Conservation (phyloP, 2,888 invertebrate genomes). For the Calephelis perditalis region DNA sequence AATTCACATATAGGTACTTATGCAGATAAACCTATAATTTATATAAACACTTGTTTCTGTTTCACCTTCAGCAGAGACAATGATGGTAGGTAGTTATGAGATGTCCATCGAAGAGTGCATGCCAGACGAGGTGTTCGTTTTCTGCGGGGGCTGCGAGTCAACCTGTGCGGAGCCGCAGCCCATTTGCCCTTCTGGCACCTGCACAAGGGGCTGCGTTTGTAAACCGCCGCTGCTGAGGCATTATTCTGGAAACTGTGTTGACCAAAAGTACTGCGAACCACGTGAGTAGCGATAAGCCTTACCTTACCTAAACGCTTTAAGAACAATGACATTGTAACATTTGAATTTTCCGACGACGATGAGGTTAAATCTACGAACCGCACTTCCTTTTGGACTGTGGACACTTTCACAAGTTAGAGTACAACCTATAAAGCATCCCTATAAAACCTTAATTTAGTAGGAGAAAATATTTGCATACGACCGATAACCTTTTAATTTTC, state of each 20-base stretch:
- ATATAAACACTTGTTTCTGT: neutral
- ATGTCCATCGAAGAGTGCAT: constrained; percentile 53
- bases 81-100: constrained; percentile 24
- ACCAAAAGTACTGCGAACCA: constrained; percentile 40
- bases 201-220: constrained; percentile 56
- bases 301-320: neutral
- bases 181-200: constrained; percentile 38
- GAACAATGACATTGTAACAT: no score
- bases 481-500: constrained; percentile 24
- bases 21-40: no score
- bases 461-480: no score
- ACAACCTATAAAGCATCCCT: no score
- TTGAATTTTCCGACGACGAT: no score
- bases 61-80: neutral
- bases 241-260: constrained; percentile 50
- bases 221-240: constrained; percentile 54
- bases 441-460: no score
- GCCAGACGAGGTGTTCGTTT: constrained; percentile 50
- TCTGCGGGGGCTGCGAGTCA: constrained; percentile 61
- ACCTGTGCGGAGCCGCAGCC: constrained; percentile 51
- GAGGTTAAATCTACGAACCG: no score
- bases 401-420: no score
- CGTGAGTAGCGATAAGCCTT: constrained; percentile 34
- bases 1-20: no score
- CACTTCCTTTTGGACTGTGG: no score